Base-by-base conservation (phyloP, 2,113 vertebrate species). In the Mobula birostris region DNA sequence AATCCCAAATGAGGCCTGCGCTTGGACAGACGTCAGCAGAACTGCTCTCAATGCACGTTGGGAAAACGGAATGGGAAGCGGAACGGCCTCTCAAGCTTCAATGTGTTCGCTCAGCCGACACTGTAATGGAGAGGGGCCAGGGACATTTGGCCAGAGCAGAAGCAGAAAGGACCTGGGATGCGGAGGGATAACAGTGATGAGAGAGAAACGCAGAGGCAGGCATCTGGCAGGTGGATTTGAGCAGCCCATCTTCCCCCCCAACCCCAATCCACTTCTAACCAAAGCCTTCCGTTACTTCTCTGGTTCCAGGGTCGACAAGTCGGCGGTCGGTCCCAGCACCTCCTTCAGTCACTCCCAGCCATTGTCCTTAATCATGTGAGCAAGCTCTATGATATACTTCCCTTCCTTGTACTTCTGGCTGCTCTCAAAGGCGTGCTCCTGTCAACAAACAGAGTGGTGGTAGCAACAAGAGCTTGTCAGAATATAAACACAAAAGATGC, bases 321-420 rank as follows among this genome's bases (percentile, higher is more conserved):
- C 91, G 56, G 91, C 70, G 14, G 72, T 56, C 91, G 27, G 91
- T 36, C 48, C 21, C 68, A 74, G 68, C 94, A 95, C 94, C 36
- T 94, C 94, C 76, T 66, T 85, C 95, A 24, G 0, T 95, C 98
- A 99, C 97, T 99, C 98, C 99, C 98, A 99, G 95, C 98, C 98
- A 90, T 99, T 99, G 96, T 99, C 99, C 96, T 99, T 99, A 97
- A 99, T 99, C 99, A 99, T 99, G 97, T 99, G 99, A 95, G 99
- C 98, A 95, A 99, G 97, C 97, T 99, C 98, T 95, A 99, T 99
- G 97, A 99, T 99, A 97, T 98, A 99, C 97, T 99, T 99, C 95
- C 98, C 99, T 97, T 99, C 99, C 97, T 99, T 99, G 97, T 99
- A 99, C 97, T 99, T 99, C 97, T 99, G 98, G 97, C 98, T 99